phyloP scores from a whole-genome alignment of 2,797 vertebrate genomes.

The Limnodromus scolopaceus region DNA sequence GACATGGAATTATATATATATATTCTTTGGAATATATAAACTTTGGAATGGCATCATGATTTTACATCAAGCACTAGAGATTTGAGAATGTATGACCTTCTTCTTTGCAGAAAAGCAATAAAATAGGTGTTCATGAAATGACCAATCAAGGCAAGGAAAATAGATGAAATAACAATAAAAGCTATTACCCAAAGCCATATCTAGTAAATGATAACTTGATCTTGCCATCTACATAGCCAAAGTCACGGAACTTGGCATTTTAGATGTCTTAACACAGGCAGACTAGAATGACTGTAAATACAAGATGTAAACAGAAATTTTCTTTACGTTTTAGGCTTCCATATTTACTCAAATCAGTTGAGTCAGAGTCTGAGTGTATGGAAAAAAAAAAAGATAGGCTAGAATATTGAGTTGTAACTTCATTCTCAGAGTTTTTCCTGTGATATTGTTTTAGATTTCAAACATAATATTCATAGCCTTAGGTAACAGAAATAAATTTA shows the following conservation, averaged over 20 bases:
- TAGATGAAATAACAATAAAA: neutral
- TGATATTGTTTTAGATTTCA: neutral
- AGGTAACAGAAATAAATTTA: neutral
- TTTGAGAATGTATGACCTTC: neutral
- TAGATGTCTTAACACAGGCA: neutral
- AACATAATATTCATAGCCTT: neutral
- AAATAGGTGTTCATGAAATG: neutral
- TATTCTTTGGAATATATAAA: neutral
- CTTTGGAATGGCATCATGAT: neutral
- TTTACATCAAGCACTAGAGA: neutral
- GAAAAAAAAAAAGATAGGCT: neutral
- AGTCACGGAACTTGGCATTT: neutral
- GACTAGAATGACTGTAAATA: neutral
- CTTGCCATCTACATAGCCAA: neutral
- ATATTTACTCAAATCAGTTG: neutral
- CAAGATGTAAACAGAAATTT: neutral
- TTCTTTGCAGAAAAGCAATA: neutral
- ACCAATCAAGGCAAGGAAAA: neutral
- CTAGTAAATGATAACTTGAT: neutral
- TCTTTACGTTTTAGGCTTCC: neutral
- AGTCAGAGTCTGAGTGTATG: neutral
- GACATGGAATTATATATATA: neutral
- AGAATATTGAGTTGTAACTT: neutral
- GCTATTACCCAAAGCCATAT: neutral
- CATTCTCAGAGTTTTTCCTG: neutral